Base-by-base conservation (phyloP, 2,113 vertebrate species). In the Psilopogon haemacephalus region DNA sequence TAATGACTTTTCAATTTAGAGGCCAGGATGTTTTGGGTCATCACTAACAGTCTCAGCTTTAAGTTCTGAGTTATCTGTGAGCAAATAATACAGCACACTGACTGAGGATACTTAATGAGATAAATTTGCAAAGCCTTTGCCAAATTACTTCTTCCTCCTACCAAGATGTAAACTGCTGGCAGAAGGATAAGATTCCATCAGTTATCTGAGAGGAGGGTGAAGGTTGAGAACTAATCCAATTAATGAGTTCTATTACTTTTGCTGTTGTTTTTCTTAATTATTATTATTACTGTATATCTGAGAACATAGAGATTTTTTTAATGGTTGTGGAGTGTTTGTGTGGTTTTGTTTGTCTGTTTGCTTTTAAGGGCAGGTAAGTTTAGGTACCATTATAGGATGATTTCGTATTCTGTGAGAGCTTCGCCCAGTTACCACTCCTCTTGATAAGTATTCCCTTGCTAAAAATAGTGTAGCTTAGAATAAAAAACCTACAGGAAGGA, bases 161-260 rank as follows among this genome's bases (percentile, higher is more conserved):
- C 12, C n/a, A 65, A 60, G 38, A 27, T 9, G 0, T 0, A 85
- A 79, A 32, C 11, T 58, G 8, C 4, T 9, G 52, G 27, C 35
- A 20, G 59, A 88, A 79, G 48, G 24, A 76, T 84, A 69, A 44
- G 62, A 67, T 71, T 75, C 12, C 6, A 27, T 50, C 46, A 60
- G 3, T 9, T 65, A 4, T 38, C 44, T 59, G n/a, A 87, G 28
- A 69, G 15, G n/a, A 87, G 28, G 65, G 15, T 40, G 38, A 9
- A 60, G 2, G 7, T 15, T 76, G 35, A 88, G 33, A 71, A n/a
- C 6, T 54, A 42, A 54, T 67, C 58, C 32, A 93, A 44, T 50
- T 1, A 35, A 85, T 38, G 16, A 8, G 11, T 78, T 89, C 2
- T 26, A 28, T 60, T 59, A n/a, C 33, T 75, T 89, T 38, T 68